A percentile compares a stretch with the other conserved stretches of the same genome.
Conservation (phyloP, 2,113 vertebrate genomes). For the Scomber japonicus region DNA sequence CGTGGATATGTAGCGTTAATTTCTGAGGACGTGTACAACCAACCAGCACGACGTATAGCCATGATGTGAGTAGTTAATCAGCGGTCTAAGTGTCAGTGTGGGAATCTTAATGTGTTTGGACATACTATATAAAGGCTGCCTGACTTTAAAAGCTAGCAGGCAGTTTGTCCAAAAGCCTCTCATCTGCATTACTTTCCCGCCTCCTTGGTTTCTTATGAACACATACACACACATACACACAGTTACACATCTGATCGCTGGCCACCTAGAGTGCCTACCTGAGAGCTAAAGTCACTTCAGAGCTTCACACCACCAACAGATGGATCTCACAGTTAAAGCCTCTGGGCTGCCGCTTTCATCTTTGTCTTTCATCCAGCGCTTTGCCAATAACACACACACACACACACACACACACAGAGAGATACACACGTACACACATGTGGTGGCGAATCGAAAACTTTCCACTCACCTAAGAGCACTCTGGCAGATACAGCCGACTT, state of each 20-base stretch:
- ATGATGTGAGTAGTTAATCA: neutral
- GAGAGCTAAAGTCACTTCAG: slow-evolving; percentile 61
- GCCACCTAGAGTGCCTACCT: slow-evolving; percentile 55
- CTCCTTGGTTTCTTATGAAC: slow-evolving; percentile 1
- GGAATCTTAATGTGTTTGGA: neutral
- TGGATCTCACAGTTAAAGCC: slow-evolving; percentile 71
- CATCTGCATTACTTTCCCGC: slow-evolving; percentile 3
- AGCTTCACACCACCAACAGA: slow-evolving; percentile 68
- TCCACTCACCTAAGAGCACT: slow-evolving; percentile 70
- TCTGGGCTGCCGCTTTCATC: slow-evolving; percentile 76
- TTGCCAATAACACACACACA: slow-evolving; percentile 51
- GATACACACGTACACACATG: slow-evolving; percentile 19
- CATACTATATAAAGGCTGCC: neutral
- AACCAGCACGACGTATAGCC: no score
- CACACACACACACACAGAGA: slow-evolving; percentile 24
- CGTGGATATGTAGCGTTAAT: no score
- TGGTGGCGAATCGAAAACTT: slow-evolving; percentile 63
- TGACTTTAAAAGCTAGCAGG: slow-evolving; percentile 3
- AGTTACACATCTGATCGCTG: neutral
- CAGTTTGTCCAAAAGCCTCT: slow-evolving; percentile 18
- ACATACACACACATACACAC: slow-evolving; percentile 20
- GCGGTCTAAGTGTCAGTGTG: neutral
- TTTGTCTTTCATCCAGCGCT: slow-evolving; percentile 75
- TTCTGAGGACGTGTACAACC: no score
- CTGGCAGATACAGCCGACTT: slow-evolving; percentile 61